phyloP scores from a whole-genome alignment of 2,113 vertebrate species.

The Pungitius pungitius region DNA sequence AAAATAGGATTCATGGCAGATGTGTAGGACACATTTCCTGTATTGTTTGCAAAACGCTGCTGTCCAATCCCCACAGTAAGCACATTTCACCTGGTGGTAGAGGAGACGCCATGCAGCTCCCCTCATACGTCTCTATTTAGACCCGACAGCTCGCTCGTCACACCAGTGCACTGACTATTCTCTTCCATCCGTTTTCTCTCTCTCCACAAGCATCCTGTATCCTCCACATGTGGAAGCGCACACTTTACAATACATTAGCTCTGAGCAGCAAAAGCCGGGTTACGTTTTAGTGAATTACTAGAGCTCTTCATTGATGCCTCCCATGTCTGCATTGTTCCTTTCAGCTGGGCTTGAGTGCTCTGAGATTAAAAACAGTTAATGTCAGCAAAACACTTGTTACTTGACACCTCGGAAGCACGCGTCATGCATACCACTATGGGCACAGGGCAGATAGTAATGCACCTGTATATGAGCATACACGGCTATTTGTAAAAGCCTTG shows the following conservation, averaged over 20 bases:
- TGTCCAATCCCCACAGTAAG: constrained; percentile 56
- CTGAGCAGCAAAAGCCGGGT: background rate
- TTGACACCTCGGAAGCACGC: constrained; percentile 43
- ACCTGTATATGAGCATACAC: background rate
- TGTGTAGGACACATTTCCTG: constrained; percentile 39
- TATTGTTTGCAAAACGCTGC: constrained; percentile 51
- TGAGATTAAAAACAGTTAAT: constrained; percentile 30
- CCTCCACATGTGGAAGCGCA: background rate
- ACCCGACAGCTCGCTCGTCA: constrained; percentile 61
- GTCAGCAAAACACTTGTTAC: constrained; percentile 54
- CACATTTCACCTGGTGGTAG: constrained; percentile 47
- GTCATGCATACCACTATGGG: background rate
- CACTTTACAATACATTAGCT: background rate
- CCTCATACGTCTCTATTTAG: constrained; percentile 64
- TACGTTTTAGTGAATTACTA: background rate
- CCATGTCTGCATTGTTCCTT: constrained; percentile 17
- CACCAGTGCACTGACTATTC: constrained; percentile 21
- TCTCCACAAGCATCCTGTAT: background rate
- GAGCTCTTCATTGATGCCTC: background rate
- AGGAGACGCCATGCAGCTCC: constrained; percentile 43
- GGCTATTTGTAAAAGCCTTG: background rate
- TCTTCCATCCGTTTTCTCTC: background rate
- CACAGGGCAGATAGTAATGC: background rate
- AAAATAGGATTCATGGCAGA: constrained; percentile 39
- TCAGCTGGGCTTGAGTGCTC: constrained; percentile 2